These are phyloP conservation scores for Sesia bembeciformis DNA, from an alignment of 2,888 invertebrate species.

Conservation along the genomic window DNA sequence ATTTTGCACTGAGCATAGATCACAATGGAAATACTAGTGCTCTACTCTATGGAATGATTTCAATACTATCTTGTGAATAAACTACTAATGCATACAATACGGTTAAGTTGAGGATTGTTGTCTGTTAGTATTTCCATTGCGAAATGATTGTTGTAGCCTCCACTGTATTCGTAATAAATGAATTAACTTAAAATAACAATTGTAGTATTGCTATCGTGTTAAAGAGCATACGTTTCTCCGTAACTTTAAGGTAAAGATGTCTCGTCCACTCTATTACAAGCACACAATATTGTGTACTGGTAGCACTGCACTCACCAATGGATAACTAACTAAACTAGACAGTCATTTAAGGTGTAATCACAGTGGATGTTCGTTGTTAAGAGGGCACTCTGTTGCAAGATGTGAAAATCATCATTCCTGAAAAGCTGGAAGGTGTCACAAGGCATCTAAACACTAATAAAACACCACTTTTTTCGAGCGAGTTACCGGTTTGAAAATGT, in stretches of 20 bases:
- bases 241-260: slow-evolving; percentile 61
- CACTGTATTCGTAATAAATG: slow-evolving; percentile 36
- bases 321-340: not conserved
- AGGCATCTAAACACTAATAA: too few species aligned
- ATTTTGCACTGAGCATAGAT: slow-evolving; percentile 8
- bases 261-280: slow-evolving; percentile 7
- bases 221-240: slow-evolving; percentile 16
- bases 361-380: too few species aligned
- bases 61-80: slow-evolving; percentile 27
- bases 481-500: too few species aligned
- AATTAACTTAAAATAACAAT: slow-evolving; percentile 42
- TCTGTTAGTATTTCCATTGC: slow-evolving; percentile 32
- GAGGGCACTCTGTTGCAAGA: too few species aligned
- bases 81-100: slow-evolving; percentile 7
- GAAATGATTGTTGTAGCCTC: slow-evolving; percentile 48
- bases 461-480: too few species aligned
- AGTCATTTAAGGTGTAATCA: not conserved
- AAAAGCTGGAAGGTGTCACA: too few species aligned
- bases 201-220: slow-evolving; percentile 48
- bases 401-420: too few species aligned
- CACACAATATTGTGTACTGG: not conserved
- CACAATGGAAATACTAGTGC: slow-evolving; percentile 26
- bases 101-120: not conserved
- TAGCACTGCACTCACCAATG: not conserved
- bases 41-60: slow-evolving; percentile 44